A percentile compares a stretch with the other conserved stretches of the same genome.
These are phyloP conservation scores for Battus philenor DNA, from an alignment of 1,140 invertebrate genomes.

Conservation along the genomic window DNA sequence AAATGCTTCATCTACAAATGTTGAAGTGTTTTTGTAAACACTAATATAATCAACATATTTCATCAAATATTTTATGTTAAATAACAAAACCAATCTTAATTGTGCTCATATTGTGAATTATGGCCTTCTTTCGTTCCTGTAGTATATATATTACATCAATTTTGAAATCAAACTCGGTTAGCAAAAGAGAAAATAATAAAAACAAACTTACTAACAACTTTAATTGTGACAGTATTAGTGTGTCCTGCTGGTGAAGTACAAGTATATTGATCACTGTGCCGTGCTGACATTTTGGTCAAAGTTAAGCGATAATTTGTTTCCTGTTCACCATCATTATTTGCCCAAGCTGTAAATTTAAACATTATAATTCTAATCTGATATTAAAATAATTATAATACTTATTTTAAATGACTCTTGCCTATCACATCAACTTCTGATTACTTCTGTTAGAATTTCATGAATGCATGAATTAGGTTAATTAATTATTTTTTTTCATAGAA, in stretches of 20 bases:
- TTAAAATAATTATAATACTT: not conserved
- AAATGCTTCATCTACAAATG: no score
- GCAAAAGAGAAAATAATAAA: no score
- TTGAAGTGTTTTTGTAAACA: no score
- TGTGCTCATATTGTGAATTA: no score
- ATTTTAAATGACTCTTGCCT: no score
- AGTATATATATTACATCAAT: no score
- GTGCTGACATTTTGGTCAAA: constrained; percentile 87
- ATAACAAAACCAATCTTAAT: no score
- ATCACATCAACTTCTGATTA: no score
- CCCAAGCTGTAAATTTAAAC: constrained; percentile 82
- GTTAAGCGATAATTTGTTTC: constrained; percentile 89
- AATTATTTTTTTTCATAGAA: not conserved
- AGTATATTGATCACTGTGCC: constrained; percentile 89
- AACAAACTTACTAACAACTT: constrained; percentile 83
- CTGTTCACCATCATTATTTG: constrained; percentile 83
- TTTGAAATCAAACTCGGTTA: no score
- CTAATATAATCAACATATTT: no score
- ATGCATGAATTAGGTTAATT: not conserved
- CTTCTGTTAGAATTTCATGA: not conserved
- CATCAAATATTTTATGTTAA: no score
- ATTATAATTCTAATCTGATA: not conserved
- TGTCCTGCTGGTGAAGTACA: constrained; percentile 87
- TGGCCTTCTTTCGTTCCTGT: no score
- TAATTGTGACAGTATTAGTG: constrained; percentile 86